Evolutionary conservation across 2,113 vertebrate genomes (phyloP).

Genomic region (Chaetorhynchus papuensis): DNA sequence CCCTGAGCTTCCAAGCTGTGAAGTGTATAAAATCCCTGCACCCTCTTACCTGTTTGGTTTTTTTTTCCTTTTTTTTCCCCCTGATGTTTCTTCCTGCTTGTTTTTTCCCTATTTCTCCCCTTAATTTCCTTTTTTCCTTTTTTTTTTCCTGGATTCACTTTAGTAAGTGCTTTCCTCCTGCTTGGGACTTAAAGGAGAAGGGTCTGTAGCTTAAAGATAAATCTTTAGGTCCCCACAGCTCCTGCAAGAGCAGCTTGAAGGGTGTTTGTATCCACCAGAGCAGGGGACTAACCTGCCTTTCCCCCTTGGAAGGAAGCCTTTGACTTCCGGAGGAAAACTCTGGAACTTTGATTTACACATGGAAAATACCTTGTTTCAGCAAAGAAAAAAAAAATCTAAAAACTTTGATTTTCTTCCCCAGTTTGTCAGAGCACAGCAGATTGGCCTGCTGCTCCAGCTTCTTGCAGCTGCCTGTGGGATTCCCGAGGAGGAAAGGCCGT

Average conservation of each 20-base stretch:
- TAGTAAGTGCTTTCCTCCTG: background rate
- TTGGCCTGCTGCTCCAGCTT: background rate
- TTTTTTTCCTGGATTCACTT: background rate
- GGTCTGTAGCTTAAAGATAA: background rate
- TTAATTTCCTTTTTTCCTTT: background rate
- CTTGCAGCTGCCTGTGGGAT: background rate
- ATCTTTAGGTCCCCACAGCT: background rate
- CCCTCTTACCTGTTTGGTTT: background rate
- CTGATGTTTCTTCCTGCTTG: background rate
- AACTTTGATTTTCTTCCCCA: background rate
- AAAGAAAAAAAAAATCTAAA: background rate
- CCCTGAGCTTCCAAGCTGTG: background rate
- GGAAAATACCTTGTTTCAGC: background rate
- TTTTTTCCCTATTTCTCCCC: background rate
- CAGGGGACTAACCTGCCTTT: background rate
- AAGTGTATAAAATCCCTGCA: background rate
- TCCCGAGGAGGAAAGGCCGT: background rate
- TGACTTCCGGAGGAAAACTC: background rate
- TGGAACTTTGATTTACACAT: fast-evolving
- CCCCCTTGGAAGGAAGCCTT: background rate
- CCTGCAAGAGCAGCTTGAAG: background rate
- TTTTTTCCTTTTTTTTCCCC: fast-evolving
- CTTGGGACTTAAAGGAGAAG: background rate
- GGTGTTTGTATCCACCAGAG: background rate
- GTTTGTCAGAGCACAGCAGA: background rate